Conservation (phyloP, 1,140 invertebrate species). For the Drosophila nigromelanica region DNA sequence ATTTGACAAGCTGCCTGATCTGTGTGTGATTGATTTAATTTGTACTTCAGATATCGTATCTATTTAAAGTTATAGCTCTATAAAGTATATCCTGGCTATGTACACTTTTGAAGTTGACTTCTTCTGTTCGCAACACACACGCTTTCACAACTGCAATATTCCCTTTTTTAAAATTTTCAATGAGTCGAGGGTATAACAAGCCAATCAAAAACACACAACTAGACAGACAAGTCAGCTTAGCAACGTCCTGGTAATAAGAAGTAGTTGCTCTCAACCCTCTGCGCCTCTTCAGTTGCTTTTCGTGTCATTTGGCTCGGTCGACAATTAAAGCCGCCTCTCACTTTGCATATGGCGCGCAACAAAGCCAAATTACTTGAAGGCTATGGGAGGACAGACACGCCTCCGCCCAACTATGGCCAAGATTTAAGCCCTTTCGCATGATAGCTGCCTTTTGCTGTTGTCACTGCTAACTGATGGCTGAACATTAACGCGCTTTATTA, state of each 20-base stretch:
- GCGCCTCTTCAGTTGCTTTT: neutral
- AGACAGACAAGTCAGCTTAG: slow-evolving; percentile 9
- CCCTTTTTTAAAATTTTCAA: neutral
- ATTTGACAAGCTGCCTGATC: too few relatives aligned
- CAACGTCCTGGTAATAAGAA: slow-evolving; percentile 4
- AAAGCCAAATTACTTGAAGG: slow-evolving; percentile 39
- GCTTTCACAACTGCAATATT: too few relatives aligned
- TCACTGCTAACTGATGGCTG: slow-evolving; percentile 65
- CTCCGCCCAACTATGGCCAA: slow-evolving; percentile 6
- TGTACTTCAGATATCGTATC: too few relatives aligned
- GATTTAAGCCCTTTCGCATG: slow-evolving; percentile 33
- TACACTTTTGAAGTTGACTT: too few relatives aligned
- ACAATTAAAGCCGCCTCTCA: slow-evolving; percentile 48
- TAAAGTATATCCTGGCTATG: too few relatives aligned
- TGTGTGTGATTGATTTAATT: too few relatives aligned
- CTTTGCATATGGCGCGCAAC: slow-evolving; percentile 43
- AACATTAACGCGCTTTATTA: slow-evolving; percentile 80
- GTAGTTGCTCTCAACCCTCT: slow-evolving; percentile 4
- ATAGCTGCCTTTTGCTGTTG: slow-evolving; percentile 19
- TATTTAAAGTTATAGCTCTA: too few relatives aligned
- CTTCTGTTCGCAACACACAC: too few relatives aligned
- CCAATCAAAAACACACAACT: neutral
- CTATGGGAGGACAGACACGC: neutral
- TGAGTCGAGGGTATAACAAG: neutral
- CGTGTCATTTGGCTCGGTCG: slow-evolving; percentile 16